Evolutionary conservation across 2,888 invertebrate species (phyloP).

Genomic region (Ochropacha duplaris): DNA sequence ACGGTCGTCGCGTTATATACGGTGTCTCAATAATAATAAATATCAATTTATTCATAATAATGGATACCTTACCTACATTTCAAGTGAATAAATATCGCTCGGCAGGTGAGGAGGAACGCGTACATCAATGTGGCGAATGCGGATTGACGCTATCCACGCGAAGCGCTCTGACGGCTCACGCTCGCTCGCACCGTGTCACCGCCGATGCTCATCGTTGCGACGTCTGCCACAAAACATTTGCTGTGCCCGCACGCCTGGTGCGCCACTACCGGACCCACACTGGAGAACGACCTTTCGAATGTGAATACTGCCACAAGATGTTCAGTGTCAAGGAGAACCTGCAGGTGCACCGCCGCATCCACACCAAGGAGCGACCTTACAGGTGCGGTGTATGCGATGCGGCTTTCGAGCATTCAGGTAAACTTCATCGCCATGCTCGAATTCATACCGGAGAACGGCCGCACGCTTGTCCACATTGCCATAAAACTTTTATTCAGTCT

Average conservation of each 20-base stretch:
- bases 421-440: slow-evolving; percentile 94
- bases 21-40: slow-evolving; percentile 23
- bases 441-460: slow-evolving; percentile 96
- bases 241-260: slow-evolving; percentile 92
- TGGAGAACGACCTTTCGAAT: slow-evolving; percentile 94
- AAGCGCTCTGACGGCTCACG: slow-evolving; percentile 89
- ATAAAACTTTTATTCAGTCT: slow-evolving; percentile 95
- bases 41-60: slow-evolving; percentile 27
- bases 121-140: slow-evolving; percentile 86
- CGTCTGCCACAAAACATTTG: slow-evolving; percentile 95
- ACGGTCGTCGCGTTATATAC: slow-evolving; percentile 56
- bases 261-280: slow-evolving; percentile 95
- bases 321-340: slow-evolving; percentile 96
- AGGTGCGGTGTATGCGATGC: slow-evolving; percentile 94
- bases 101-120: slow-evolving; percentile 80
- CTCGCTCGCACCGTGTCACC: slow-evolving; percentile 69
- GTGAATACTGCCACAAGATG: slow-evolving; percentile 95
- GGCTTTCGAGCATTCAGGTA: slow-evolving; percentile 95
- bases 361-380: slow-evolving; percentile 95
- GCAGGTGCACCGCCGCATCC: slow-evolving; percentile 94
- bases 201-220: slow-evolving; percentile 93
- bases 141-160: slow-evolving; percentile 89
- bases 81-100: slow-evolving; percentile 56
- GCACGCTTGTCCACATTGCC: slow-evolving; percentile 93
- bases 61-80: slow-evolving; percentile 48